Evolutionary conservation across 2,797 vertebrate genomes (phyloP).

Genomic region (Heliangelus exortis): DNA sequence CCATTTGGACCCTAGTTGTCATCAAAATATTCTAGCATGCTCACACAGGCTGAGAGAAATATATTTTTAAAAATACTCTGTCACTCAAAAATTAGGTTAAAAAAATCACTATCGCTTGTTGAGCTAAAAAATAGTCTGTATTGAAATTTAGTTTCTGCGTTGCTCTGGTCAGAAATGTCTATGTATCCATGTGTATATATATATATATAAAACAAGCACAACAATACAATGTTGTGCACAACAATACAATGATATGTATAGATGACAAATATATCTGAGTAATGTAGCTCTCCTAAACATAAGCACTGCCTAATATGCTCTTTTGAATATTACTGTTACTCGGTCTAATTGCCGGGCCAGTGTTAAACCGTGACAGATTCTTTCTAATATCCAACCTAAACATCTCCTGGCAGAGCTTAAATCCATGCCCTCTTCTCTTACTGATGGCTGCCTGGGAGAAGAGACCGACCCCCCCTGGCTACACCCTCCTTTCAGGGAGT

Average conservation of each 20-base stretch:
- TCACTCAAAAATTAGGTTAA: constrained; percentile 32
- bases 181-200: background rate
- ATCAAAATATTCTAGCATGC: constrained; percentile 35
- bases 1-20: constrained; percentile 63
- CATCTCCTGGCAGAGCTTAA: no score
- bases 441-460: no score
- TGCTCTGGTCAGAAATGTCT: background rate
- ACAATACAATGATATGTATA: background rate
- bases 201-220: background rate
- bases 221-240: background rate
- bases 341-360: no score
- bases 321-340: background rate
- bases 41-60: constrained; percentile 7
- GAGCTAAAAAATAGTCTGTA: background rate
- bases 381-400: no score
- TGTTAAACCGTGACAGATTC: no score
- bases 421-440: no score
- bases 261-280: background rate
- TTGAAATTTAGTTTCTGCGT: background rate
- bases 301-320: background rate
- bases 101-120: background rate
- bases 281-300: background rate
- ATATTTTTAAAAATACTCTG: background rate
- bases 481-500: no score
- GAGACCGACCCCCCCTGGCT: no score